phyloP scores from a whole-genome alignment of 2,113 vertebrate genomes.

The Plecotus auritus region DNA sequence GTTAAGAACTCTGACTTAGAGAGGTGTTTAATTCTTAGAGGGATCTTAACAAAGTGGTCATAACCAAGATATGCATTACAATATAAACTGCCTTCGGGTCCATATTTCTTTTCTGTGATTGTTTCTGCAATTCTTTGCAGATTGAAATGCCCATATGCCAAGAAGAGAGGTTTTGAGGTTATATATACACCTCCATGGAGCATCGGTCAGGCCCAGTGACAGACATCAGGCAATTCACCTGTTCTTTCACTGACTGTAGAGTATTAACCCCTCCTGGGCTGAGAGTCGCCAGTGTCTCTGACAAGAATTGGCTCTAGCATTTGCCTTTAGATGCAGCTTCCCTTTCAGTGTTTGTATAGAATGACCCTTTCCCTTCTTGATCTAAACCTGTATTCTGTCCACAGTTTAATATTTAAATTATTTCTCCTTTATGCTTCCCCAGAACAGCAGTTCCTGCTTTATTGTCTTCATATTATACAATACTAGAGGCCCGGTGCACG shows the following conservation, averaged over 20 bases:
- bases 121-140: background rate
- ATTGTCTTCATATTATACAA: background rate
- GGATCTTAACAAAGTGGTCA: background rate
- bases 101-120: background rate
- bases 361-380: background rate
- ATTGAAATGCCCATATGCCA: background rate
- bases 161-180: background rate
- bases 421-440: background rate
- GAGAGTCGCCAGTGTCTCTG: background rate
- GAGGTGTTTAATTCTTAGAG: background rate
- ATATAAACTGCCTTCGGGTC: background rate
- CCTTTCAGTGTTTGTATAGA: background rate
- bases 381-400: conserved; percentile 26
- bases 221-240: accelerated
- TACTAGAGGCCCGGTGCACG: background rate
- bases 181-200: background rate
- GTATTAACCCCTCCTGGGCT: accelerated
- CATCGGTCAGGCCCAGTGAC: background rate
- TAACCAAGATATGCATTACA: background rate
- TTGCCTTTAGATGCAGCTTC: background rate
- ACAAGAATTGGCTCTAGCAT: background rate
- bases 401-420: conserved; percentile 3
- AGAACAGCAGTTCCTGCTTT: background rate
- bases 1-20: background rate
- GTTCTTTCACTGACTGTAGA: background rate